Conservation (phyloP, 1,140 invertebrate genomes). For the Tachypleus tridentatus region DNA sequence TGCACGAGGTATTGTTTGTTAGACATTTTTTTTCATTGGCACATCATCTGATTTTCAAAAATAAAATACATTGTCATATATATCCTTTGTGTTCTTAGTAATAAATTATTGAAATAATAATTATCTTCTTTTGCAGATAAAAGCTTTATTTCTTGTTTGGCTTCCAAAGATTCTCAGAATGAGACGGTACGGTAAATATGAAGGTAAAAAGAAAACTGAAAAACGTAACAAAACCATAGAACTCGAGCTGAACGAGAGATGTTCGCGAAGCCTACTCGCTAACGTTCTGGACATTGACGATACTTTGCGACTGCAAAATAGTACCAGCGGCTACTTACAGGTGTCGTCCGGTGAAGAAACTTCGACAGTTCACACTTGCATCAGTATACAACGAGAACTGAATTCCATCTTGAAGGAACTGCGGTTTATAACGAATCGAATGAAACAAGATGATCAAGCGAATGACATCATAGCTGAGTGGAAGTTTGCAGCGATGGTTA, state of each 20-base stretch:
- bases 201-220: constrained; percentile 64
- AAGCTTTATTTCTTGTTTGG: constrained; percentile 86
- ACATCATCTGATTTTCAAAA: no score
- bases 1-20: no score
- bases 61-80: no score
- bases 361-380: constrained; percentile 36
- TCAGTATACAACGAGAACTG: constrained; percentile 72
- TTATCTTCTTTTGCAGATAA: constrained; percentile 50
- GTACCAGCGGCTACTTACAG: constrained; percentile 43
- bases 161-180: constrained; percentile 89
- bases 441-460: constrained; percentile 75
- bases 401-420: constrained; percentile 89
- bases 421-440: constrained; percentile 79
- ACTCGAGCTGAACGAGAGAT: constrained; percentile 78
- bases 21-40: no score
- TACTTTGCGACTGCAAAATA: constrained; percentile 58
- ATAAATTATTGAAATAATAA: no score
- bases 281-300: constrained; percentile 95
- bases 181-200: constrained; percentile 84
- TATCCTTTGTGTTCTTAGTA: no score
- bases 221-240: constrained; percentile 49
- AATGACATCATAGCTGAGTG: constrained; percentile 86
- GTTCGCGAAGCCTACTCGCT: constrained; percentile 82
- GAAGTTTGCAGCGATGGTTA: constrained; percentile 99
- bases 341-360: constrained; percentile 40